Base-by-base conservation (phyloP, 2,797 vertebrate species). In the Phoeniculus purpureus region DNA sequence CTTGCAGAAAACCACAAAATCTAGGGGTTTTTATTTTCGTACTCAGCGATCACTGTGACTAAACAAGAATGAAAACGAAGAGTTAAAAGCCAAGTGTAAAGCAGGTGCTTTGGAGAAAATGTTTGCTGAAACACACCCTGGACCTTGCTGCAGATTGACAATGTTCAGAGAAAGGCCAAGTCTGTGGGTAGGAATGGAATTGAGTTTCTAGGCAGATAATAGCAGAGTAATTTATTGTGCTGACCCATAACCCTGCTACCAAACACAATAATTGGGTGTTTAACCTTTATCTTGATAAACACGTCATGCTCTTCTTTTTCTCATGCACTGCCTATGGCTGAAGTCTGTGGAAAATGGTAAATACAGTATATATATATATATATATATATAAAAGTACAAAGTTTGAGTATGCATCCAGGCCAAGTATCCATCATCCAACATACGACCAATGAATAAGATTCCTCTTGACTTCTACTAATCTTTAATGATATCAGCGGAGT, bases 231-330 rank as follows among this genome's bases (percentile, higher is more conserved):
- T 55, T 87, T 26, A 2, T 18, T 59, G 51, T 68, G 43, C 55
- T 58, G 73, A 73, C 55, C 85, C 87, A 13, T 77, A 81, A 65
- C 76, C 73, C 61, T 5, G n/a, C 32, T 45, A 61, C 50, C 62
- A 83, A 83, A 75, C 59, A 32, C 10, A 3, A 9, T 78, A 94
- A 95, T 89, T 83, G 93, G 59, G 23, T 75, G 43, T 87, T 94
- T 92, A 85, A 91, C 93, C 91, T 96, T 91, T 81, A 61, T 45
- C 73, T 83, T 55, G 47, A 78, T 25, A 13, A 85, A 55, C 61
- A 48, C 43, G 68, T 54, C 73, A 1, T 51, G 61, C 58, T 87
- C 73, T 55, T 65, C 79, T 71, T n/a, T 37, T 54, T 16, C 61
- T 66, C 9, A 6, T 55, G 75, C 5, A 31, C 6, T 81, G 91